phyloP scores from a whole-genome alignment of 2,797 vertebrate species.

The Clarias platycephalus region DNA sequence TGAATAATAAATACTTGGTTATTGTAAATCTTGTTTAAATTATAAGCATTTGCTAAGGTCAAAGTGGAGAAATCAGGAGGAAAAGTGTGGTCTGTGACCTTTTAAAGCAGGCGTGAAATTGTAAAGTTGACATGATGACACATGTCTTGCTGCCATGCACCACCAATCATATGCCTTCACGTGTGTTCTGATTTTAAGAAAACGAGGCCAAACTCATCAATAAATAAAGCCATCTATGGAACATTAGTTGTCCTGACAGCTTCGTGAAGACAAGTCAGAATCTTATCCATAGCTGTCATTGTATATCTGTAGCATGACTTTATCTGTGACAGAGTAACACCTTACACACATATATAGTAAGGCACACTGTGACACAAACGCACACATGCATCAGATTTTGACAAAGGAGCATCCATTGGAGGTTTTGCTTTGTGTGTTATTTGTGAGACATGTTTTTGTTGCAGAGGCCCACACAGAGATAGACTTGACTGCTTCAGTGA shows the following conservation, averaged over 20 bases:
- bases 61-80: conserved; percentile 44
- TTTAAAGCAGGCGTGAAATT: conserved; percentile 39
- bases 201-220: conserved; percentile 3
- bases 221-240: conserved; percentile 36
- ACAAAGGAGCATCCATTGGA: conserved; percentile 37
- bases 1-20: conserved; percentile 51
- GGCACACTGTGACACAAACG: conserved; percentile 1
- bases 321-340: conserved; percentile 64
- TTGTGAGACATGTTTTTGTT: neutral
- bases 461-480: neutral
- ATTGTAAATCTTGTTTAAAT: conserved; percentile 57
- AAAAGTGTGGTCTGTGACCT: conserved; percentile 55
- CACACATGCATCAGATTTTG: conserved; percentile 37
- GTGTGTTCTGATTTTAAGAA: conserved; percentile 5
- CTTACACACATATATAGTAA: conserved; percentile 14
- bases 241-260: conserved; percentile 50
- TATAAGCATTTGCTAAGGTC: conserved; percentile 55
- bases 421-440: neutral
- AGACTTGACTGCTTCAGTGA: conserved; percentile 9
- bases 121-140: conserved; percentile 38
- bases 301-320: conserved; percentile 60
- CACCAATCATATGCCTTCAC: conserved; percentile 9
- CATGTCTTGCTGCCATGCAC: neutral
- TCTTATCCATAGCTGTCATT: conserved; percentile 72
- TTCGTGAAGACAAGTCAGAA: conserved; percentile 62